Evolutionary conservation across 1,140 invertebrate genomes (phyloP), one percentile per base, ranked within the genome.

Genomic region (Nephila pilipes): DNA sequence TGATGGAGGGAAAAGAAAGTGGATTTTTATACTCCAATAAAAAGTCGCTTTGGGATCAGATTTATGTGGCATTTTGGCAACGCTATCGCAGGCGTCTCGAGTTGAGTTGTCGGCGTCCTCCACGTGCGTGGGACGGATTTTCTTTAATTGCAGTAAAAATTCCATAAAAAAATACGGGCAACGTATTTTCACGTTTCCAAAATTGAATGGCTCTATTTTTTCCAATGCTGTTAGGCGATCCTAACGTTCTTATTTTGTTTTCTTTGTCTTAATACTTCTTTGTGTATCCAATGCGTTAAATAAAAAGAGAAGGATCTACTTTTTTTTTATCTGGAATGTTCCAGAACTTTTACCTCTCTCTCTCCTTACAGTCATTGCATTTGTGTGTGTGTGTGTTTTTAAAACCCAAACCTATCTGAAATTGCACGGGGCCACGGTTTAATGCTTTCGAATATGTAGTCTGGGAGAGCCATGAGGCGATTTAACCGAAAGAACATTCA

Each of bases 21-120:
- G 54, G 89, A 81, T 32, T 91, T 91, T 91, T 91, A 91, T 91
- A 46, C 89, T 60, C 75, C 79, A 91, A 91, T 91, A 91, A 91
- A 91, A 91, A 83, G 89, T 83, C 89, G 75, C 89, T 91, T 91
- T 83, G 89, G 89, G 89, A 91, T 91, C 89, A 91, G 89, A 91
- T 91, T 91, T 91, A 91, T 91, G 89, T 91, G 89, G 89, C 89
- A 83, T 91, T 91, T 83, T 83, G 89, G 89, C 89, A 83, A 91
- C 69, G 69, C 88, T 36, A 69, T 46, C 29, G 38, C 69, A 58
- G 18, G 65, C n/a, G 88, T 79, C 65, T 83, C 75, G 89, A 83
- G 89, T 83, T 83, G 89, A 91, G 89, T 91, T 91, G 89, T 91
- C 89, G 89, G 89, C 89, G 89, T 91, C 89, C 79, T 91, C 58